Evolutionary conservation across 2,113 vertebrate species (phyloP).

Genomic region (Grantiella picta): DNA sequence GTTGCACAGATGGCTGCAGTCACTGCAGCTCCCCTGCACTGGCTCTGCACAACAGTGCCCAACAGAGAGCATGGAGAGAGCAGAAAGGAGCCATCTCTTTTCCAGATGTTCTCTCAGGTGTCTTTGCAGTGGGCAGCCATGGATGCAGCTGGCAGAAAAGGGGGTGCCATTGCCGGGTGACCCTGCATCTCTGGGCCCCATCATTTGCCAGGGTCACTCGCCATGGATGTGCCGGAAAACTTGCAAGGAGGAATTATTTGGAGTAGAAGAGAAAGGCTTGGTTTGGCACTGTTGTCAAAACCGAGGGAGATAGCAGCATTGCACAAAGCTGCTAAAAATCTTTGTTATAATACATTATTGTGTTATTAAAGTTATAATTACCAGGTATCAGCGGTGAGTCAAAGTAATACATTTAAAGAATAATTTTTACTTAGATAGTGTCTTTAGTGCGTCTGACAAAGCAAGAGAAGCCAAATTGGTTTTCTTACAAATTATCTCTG

Average conservation of each 20-base stretch:
- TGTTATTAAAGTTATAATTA: constrained; percentile 19
- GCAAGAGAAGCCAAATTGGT: background rate
- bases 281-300: background rate
- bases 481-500: constrained; percentile 22
- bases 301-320: background rate
- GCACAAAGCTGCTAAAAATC: background rate
- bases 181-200: rapidly evolving
- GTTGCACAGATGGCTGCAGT: background rate
- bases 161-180: background rate
- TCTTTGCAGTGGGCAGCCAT: background rate
- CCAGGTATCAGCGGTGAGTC: background rate
- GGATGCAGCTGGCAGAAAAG: background rate
- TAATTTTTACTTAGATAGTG: background rate
- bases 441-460: background rate
- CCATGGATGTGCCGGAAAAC: rapidly evolving
- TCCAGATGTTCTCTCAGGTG: background rate
- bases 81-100: background rate
- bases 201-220: rapidly evolving
- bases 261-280: background rate
- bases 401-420: background rate
- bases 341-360: background rate
- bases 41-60: rapidly evolving
- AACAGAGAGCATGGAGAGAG: rapidly evolving
- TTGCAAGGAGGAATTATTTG: background rate
- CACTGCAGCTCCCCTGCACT: background rate